Conservation (phyloP, 2,888 invertebrate genomes). For the Zaprionus obscuricornis region DNA sequence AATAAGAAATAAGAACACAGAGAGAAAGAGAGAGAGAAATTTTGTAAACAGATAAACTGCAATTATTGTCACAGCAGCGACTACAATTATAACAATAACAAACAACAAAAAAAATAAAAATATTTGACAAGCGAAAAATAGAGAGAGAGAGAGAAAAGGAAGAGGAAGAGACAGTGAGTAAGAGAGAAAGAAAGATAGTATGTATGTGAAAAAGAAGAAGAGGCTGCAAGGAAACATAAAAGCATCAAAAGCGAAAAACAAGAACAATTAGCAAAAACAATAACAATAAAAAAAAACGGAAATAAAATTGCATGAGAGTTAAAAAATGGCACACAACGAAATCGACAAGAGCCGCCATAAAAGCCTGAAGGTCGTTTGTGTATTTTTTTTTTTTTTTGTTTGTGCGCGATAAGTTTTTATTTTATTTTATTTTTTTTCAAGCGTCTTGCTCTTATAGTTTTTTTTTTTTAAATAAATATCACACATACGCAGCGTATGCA, state of each 20-base stretch:
- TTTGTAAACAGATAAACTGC: too few species aligned
- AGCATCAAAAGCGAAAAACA: conserved; percentile 5
- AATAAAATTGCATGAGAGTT: conserved; percentile 27
- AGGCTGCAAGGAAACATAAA: conserved; percentile 31
- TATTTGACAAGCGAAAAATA: too few species aligned
- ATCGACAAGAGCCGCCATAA: conserved; percentile 26
- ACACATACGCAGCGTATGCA: conserved; percentile 49
- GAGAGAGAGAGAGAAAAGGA: too few species aligned
- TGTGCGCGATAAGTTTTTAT: conserved; percentile 48
- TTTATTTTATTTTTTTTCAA: conserved; percentile 11
- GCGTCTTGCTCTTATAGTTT: conserved; percentile 1
- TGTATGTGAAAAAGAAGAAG: conserved; percentile 6
- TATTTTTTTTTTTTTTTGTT: too few species aligned
- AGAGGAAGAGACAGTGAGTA: conserved; percentile 1
- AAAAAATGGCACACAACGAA: conserved; percentile 18
- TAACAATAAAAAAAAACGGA: conserved; percentile 36
- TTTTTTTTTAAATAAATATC: conserved; percentile 50
- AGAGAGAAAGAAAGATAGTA: conserved; percentile 6
- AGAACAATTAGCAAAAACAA: conserved; percentile 24
- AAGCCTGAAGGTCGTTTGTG: conserved; percentile 65
- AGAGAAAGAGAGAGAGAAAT: too few species aligned
- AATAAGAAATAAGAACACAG: too few species aligned
- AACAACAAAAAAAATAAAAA: too few species aligned
- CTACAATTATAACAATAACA: too few species aligned
- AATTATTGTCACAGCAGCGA: too few species aligned